Conservation (phyloP, 2,888 invertebrate genomes). For the Syrphus vitripennis region DNA sequence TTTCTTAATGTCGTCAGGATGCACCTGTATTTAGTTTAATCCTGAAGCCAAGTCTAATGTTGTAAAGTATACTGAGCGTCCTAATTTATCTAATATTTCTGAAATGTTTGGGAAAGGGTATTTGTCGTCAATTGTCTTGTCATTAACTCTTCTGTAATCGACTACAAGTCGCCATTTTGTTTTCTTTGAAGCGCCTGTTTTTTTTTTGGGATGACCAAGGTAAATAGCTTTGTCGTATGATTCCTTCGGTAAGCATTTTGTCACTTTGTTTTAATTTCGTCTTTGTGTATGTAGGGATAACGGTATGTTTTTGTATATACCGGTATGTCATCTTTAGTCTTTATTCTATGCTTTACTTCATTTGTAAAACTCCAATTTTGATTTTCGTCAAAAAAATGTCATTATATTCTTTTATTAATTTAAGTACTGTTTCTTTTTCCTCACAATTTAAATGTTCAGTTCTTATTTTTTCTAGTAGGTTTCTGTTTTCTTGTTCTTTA, state of each 20-base stretch:
- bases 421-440: too few relatives aligned
- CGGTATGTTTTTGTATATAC: constrained; percentile 20
- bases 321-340: neutral
- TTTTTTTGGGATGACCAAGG: constrained; percentile 19
- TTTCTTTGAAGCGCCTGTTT: neutral
- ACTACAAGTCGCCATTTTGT: neutral
- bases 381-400: neutral
- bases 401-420: too few relatives aligned
- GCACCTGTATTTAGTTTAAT: constrained; percentile 34
- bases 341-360: neutral
- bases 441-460: too few relatives aligned
- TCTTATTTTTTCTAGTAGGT: too few relatives aligned
- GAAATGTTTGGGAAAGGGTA: constrained; percentile 35
- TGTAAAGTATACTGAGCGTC: neutral
- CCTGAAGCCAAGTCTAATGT: constrained; percentile 6
- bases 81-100: neutral
- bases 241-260: neutral
- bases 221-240: constrained; percentile 18
- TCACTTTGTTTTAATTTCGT: constrained; percentile 8
- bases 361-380: neutral
- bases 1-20: neutral
- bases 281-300: constrained; percentile 8
- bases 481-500: too few relatives aligned
- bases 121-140: constrained; percentile 37
- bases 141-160: neutral